Conservation (phyloP, 2,113 vertebrate species). For the Paralichthys olivaceus region DNA sequence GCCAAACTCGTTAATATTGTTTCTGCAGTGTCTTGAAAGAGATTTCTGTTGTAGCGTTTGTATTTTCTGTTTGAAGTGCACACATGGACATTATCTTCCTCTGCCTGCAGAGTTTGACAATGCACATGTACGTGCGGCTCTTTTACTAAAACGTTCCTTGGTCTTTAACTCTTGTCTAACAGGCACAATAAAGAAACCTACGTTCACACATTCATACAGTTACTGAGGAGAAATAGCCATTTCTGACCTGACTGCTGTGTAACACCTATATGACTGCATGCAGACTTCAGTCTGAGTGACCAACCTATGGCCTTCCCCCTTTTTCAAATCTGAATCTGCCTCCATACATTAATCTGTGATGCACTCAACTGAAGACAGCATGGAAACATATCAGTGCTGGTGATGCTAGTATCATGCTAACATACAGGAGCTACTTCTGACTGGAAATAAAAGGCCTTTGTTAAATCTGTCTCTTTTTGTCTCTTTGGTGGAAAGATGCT, state of each 20-base stretch:
- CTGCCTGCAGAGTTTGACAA: not conserved
- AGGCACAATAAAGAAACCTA: not conserved
- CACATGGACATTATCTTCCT: constrained; percentile 12
- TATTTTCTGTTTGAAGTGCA: constrained; percentile 30
- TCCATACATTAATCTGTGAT: constrained; percentile 41
- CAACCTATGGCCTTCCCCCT: constrained; percentile 68
- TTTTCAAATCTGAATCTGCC: constrained; percentile 50
- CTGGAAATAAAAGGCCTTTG: constrained; percentile 68
- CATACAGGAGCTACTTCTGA: constrained; percentile 22
- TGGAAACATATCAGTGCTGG: constrained; percentile 29
- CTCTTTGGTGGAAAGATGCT: not conserved
- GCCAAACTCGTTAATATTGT: constrained; percentile 15
- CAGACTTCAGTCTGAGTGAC: constrained; percentile 37
- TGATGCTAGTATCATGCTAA: constrained; percentile 20
- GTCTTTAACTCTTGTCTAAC: not conserved
- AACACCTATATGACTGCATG: constrained; percentile 47
- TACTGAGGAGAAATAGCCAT: constrained; percentile 62
- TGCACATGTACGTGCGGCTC: not conserved
- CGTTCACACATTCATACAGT: constrained; percentile 26
- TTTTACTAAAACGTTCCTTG: not conserved
- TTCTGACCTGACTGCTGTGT: constrained; percentile 49
- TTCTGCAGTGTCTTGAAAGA: constrained; percentile 15
- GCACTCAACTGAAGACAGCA: constrained; percentile 44
- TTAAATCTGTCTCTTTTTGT: constrained; percentile 1
- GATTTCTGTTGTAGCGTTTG: constrained; percentile 2